Percentiles rank a stretch among this genome's conserved stretches.
phyloP scores from a whole-genome alignment of 2,888 invertebrate genomes.

The Drosophila planitibia region DNA sequence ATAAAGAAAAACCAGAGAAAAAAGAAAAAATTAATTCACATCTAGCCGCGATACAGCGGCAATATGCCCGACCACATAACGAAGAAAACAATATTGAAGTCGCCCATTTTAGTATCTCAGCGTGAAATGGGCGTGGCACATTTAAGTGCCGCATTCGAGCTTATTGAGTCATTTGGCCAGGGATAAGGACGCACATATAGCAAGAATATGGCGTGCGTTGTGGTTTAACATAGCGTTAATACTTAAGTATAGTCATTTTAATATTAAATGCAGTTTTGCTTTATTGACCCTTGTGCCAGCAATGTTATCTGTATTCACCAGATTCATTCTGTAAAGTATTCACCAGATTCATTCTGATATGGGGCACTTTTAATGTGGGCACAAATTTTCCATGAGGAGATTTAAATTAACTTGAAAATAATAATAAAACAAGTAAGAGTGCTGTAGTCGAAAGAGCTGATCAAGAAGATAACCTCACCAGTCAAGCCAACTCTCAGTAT shows the following conservation, averaged over 20 bases:
- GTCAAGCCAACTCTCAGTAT: neutral
- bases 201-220: neutral
- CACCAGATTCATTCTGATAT: neutral
- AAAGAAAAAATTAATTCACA: conserved; percentile 5
- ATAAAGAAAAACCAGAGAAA: neutral
- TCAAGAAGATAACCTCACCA: neutral
- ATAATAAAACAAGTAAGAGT: neutral
- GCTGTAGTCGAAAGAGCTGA: rapidly evolving
- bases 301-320: neutral
- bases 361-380: neutral
- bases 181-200: neutral
- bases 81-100: conserved; percentile 13
- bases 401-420: neutral
- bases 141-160: conserved; percentile 39
- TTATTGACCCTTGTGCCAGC: neutral
- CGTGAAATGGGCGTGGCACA: conserved; percentile 36
- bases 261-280: conserved; percentile 4
- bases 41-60: conserved; percentile 21
- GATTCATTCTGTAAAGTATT: neutral
- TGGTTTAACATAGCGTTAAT: conserved; percentile 7
- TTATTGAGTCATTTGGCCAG: conserved; percentile 48
- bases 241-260: conserved; percentile 11
- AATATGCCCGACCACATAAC: conserved; percentile 21
- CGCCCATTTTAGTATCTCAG: conserved; percentile 19
- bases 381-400: neutral